Percentiles rank a stretch among this genome's conserved stretches.
These are phyloP conservation scores for Remorina albescens DNA, from an alignment of 2,797 vertebrate genomes.

Conservation along the genomic window DNA sequence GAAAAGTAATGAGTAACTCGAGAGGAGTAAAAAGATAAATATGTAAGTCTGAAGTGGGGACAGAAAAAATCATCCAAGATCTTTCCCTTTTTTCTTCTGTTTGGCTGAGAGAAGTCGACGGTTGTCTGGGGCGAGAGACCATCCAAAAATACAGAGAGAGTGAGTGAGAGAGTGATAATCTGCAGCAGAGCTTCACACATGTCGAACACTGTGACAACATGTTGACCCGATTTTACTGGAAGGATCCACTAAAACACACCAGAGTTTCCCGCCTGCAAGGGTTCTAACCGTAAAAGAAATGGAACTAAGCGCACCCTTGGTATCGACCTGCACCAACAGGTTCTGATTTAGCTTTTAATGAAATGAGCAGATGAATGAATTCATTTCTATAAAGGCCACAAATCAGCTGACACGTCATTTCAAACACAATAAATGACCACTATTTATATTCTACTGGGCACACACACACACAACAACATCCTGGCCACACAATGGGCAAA, in stretches of 20 bases:
- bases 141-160: constrained; percentile 22
- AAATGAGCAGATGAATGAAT: constrained; percentile 73
- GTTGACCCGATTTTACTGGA: constrained; percentile 25
- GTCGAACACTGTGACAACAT: neutral
- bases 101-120: constrained; percentile 29
- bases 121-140: constrained; percentile 43
- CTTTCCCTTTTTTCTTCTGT: constrained; percentile 4
- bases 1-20: neutral
- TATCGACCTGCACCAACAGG: constrained; percentile 42
- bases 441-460: constrained; percentile 30
- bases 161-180: constrained; percentile 6
- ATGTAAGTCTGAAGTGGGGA: neutral
- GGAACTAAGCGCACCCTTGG: constrained; percentile 34
- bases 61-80: constrained; percentile 27
- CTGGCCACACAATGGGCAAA: neutral
- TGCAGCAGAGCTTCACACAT: neutral
- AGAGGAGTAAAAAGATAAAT: neutral
- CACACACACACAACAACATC: neutral
- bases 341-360: constrained; percentile 70
- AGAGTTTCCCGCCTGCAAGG: constrained; percentile 29
- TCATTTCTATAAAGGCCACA: constrained; percentile 72
- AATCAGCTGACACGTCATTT: constrained; percentile 61
- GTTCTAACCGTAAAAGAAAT: neutral
- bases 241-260: constrained; percentile 9
- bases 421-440: constrained; percentile 60